phyloP scores from a whole-genome alignment of 2,113 vertebrate species.

The Gambusia holbrooki region DNA sequence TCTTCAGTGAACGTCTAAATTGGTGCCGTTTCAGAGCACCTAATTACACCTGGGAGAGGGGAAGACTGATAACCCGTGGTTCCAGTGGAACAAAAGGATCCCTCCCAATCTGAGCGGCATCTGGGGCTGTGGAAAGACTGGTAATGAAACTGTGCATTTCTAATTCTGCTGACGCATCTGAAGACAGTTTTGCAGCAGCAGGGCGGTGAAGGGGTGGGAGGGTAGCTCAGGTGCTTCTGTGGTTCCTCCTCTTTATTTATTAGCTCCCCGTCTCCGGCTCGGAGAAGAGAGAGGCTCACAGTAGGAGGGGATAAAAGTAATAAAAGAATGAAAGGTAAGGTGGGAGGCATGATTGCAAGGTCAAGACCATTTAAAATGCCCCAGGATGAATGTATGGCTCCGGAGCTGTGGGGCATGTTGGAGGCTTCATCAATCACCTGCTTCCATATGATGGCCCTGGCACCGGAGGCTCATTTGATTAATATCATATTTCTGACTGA shows the following conservation, averaged over 20 bases:
- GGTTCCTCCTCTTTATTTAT: conserved; percentile 33
- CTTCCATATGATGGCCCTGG: conserved; percentile 51
- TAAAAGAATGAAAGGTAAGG: conserved; percentile 22
- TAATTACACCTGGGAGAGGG: conserved; percentile 46
- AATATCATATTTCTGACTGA: conserved; percentile 54
- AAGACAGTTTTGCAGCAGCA: conserved; percentile 38
- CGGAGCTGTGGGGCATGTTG: conserved; percentile 44
- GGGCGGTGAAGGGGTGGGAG: not conserved
- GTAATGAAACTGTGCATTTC: conserved; percentile 65
- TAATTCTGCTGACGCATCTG: conserved; percentile 70
- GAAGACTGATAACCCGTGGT: conserved; percentile 48
- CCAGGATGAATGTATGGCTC: conserved; percentile 61
- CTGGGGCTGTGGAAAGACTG: conserved; percentile 52
- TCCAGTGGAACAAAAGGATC: conserved; percentile 34
- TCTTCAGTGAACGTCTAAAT: not conserved
- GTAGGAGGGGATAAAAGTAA: conserved; percentile 33
- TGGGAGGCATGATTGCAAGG: conserved; percentile 62
- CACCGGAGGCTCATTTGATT: conserved; percentile 60
- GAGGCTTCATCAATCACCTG: conserved; percentile 66
- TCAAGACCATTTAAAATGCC: conserved; percentile 74
- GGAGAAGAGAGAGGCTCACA: conserved; percentile 18
- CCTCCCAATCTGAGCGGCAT: conserved; percentile 38
- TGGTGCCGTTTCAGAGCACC: conserved; percentile 24
- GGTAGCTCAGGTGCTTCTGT: conserved; percentile 32
- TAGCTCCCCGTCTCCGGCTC: not conserved